These are phyloP conservation scores for Cheirogaleus medius DNA, from an alignment of 2,113 vertebrate genomes.

Conservation along the genomic window DNA sequence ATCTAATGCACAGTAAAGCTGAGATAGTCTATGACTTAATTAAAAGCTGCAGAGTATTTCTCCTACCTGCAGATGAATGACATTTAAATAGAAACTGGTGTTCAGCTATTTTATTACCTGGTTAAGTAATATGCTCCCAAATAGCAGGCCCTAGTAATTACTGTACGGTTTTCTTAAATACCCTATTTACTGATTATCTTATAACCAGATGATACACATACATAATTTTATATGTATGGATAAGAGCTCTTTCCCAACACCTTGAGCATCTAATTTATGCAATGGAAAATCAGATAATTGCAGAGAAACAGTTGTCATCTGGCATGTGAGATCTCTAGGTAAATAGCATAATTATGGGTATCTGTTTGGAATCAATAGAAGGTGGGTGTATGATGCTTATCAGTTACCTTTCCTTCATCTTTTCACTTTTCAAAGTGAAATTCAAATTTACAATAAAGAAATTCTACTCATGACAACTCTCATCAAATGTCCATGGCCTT, in stretches of 20 bases:
- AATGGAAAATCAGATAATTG: conserved; percentile 65
- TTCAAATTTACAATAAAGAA: conserved; percentile 13
- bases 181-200: conserved; percentile 65
- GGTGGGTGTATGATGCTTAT: neutral
- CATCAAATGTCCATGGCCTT: neutral
- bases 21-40: neutral
- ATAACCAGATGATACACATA: conserved; percentile 49
- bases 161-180: conserved; percentile 57
- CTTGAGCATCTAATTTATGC: conserved; percentile 67
- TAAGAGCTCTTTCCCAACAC: conserved; percentile 64
- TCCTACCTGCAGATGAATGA: conserved; percentile 38
- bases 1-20: neutral
- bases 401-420: neutral
- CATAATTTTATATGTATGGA: conserved; percentile 71
- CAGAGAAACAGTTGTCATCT: conserved; percentile 60
- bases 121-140: conserved; percentile 34
- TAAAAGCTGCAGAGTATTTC: conserved; percentile 39
- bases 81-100: conserved; percentile 39
- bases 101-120: conserved; percentile 50
- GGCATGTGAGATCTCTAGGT: conserved; percentile 54
- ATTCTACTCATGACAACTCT: neutral
- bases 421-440: neutral
- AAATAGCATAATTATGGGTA: conserved; percentile 60
- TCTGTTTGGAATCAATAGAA: conserved; percentile 49
- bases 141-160: conserved; percentile 60